phyloP scores from a whole-genome alignment of 2,888 invertebrate genomes.

The Oxyteleia sp. region DNA sequence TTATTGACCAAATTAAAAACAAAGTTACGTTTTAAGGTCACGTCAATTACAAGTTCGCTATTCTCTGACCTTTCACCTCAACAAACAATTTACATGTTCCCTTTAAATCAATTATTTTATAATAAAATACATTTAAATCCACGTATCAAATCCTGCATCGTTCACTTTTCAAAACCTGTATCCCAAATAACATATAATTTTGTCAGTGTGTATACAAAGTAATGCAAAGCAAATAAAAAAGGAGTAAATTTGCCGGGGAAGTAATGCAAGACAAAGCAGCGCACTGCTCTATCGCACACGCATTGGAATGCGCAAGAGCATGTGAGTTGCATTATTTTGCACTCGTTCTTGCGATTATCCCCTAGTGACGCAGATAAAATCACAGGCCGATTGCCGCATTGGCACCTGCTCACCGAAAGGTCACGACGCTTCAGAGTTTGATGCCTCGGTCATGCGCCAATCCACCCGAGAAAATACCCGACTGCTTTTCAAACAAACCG shows the following conservation, averaged over 20 bases:
- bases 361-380: conserved; percentile 72
- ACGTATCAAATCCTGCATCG: no score
- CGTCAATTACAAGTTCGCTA: no score
- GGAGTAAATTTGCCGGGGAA: no score
- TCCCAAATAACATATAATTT: no score
- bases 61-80: no score
- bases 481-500: conserved; percentile 34
- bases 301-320: conserved; percentile 81
- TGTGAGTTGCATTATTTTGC: conserved; percentile 79
- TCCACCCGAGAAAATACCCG: conserved; percentile 47
- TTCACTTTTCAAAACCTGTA: no score
- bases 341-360: conserved; percentile 76
- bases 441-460: conserved; percentile 17
- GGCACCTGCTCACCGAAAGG: conserved; percentile 74
- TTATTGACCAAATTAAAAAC: no score
- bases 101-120: no score
- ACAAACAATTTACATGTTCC: no score
- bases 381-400: conserved; percentile 75
- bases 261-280: conserved; percentile 49
- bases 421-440: conserved; percentile 52
- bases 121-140: no score
- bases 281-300: conserved; percentile 75
- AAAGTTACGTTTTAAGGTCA: no score
- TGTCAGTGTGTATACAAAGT: no score
- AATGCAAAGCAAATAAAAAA: background rate